Evolutionary conservation across 2,797 vertebrate genomes (phyloP).

Genomic region (Adrianichthys oophorus): DNA sequence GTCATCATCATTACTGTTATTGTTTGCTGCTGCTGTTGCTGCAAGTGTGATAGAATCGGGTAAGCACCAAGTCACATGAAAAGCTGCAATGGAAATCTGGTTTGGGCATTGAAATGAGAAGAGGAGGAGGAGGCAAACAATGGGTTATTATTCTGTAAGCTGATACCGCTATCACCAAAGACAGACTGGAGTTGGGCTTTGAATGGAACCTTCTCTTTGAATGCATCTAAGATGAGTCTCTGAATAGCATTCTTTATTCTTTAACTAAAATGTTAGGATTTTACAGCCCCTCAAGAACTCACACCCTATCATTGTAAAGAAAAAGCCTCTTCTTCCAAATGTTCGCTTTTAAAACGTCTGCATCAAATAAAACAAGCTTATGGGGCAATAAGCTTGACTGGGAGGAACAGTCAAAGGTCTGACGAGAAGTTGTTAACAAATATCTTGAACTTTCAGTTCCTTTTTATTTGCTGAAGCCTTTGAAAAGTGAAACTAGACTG

Average conservation of each 20-base stretch:
- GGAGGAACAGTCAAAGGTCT: too few species aligned
- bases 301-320: neutral
- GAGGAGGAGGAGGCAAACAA: slow-evolving; percentile 52
- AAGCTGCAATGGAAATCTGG: slow-evolving; percentile 32
- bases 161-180: slow-evolving; percentile 69
- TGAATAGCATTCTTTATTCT: too few species aligned
- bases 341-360: neutral
- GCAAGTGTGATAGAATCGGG: slow-evolving; percentile 81
- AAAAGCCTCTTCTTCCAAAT: too few species aligned
- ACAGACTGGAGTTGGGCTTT: slow-evolving; percentile 40
- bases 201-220: slow-evolving; percentile 20
- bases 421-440: too few species aligned
- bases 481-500: neutral
- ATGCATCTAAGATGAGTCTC: neutral
- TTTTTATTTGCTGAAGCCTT: neutral
- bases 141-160: slow-evolving; percentile 55
- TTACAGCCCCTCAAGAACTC: neutral
- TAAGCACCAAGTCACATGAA: slow-evolving; percentile 64
- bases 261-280: neutral
- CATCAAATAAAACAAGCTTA: neutral
- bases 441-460: too few species aligned
- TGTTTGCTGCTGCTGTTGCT: slow-evolving; percentile 86
- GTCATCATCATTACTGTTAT: slow-evolving; percentile 76
- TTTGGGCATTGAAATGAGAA: slow-evolving; percentile 14
- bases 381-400: neutral